Base-by-base conservation (phyloP, 92 coral and sea anemone genomes). In the Epizoanthus ramosus region DNA sequence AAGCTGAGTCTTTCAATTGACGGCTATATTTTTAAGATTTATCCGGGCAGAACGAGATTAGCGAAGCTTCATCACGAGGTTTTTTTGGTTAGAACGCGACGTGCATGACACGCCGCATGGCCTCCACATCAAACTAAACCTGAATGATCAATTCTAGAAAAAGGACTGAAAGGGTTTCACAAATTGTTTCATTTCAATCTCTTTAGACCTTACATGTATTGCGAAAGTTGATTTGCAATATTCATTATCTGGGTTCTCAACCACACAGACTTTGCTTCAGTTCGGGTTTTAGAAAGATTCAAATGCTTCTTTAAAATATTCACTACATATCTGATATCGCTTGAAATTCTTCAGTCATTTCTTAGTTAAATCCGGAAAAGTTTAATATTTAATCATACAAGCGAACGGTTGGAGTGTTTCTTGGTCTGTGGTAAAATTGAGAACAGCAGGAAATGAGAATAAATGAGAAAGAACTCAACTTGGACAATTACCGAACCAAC, bases 1-100 rank as follows among this genome's bases (percentile, higher is more conserved):
- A 61, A 77, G 82, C 82, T 77, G 82, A 19, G 82, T 60, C 57
- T 1, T 63, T 77, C 58, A 77, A 31, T 77, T 77, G 68, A 60
- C 45, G 16, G 82, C 71, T 60, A 77, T 60, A 37, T 41, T 60
- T 60, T 60, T 39, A 60, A 13, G 1, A 50, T 60, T 77, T 61
- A 60, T 41, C 82, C 59, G 43, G 57, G 41, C 22, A 22, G 35
- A 61, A 61, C 71, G 31, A 77, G 82, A 61, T 77, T 77, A 59
- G 81, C 35, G 23, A 58, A 77, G 82, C 17, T 61, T 77, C 33
- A 69, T 61, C 47, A 8, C 45, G 35, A 43, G 52, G 23, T 6
- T 19, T 50, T 21, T 28, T 77, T 77, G 56, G 57, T 37, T 41
- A 14, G 10, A 8, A 71, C 82, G 22, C 82, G 16, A 63, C 60